phyloP scores from a whole-genome alignment of 2,888 invertebrate genomes.

The Sialis fuliginosa region DNA sequence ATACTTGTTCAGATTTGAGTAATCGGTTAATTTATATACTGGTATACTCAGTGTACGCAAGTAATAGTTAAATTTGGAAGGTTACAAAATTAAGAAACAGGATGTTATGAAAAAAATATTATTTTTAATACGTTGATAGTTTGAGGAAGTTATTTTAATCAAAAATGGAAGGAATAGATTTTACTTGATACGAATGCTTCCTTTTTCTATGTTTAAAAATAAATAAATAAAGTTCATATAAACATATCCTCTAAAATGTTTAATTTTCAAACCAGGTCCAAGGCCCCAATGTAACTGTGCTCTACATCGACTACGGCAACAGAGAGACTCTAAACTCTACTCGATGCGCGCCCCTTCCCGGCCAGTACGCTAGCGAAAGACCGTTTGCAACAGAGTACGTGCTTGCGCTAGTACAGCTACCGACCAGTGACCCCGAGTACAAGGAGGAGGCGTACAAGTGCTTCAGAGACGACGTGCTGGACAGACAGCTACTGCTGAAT shows the following conservation, averaged over 20 bases:
- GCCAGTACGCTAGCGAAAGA: slow-evolving; percentile 52
- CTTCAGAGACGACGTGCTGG: slow-evolving; percentile 42
- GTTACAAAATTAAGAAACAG: no score
- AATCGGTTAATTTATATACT: no score
- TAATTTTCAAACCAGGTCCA: slow-evolving; percentile 2
- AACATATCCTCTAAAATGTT: neutral
- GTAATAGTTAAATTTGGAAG: no score
- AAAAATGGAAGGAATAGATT: no score
- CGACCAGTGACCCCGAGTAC: slow-evolving; percentile 67
- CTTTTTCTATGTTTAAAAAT: no score
- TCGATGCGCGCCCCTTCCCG: slow-evolving; percentile 68
- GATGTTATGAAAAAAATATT: no score
- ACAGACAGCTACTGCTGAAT: slow-evolving; percentile 65
- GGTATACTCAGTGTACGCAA: no score
- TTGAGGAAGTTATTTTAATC: no score
- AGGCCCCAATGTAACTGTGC: slow-evolving; percentile 57
- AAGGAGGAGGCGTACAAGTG: slow-evolving; percentile 53
- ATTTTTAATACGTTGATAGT: no score
- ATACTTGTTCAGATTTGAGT: no score
- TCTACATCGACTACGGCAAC: slow-evolving; percentile 95
- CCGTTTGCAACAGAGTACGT: slow-evolving; percentile 76
- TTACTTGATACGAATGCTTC: no score
- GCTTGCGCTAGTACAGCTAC: slow-evolving; percentile 69
- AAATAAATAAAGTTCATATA: no score
- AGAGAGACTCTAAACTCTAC: slow-evolving; percentile 50